A percentile compares a stretch with the other conserved stretches of the same genome.
phyloP scores from a whole-genome alignment of 2,797 vertebrate genomes.

The Graptemys geographica region DNA sequence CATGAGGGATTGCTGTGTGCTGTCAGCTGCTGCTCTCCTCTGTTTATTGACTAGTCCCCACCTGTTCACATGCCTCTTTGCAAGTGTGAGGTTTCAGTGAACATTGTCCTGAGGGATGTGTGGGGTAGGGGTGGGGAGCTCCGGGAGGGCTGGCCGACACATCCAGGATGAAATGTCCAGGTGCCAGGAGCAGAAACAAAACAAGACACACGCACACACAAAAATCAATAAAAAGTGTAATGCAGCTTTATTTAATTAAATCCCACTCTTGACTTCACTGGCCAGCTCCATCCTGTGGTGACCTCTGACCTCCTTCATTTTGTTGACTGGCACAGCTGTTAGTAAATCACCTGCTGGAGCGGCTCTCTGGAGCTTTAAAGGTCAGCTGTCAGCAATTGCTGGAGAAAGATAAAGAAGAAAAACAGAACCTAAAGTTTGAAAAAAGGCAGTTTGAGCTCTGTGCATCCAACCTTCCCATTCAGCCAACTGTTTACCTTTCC shows the following conservation, averaged over 20 bases:
- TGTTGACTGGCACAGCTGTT: constrained; percentile 76
- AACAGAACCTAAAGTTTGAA: constrained; percentile 44
- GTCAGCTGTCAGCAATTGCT: constrained; percentile 74
- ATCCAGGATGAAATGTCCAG: constrained; percentile 49
- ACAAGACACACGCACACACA: background rate
- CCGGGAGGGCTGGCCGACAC: rapidly evolving
- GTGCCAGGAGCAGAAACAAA: background rate
- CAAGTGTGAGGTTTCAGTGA: constrained; percentile 47
- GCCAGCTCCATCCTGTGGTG: background rate
- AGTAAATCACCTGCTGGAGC: constrained; percentile 75
- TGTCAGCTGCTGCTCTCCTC: constrained; percentile 36
- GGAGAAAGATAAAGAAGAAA: constrained; percentile 69
- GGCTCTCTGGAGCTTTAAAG: constrained; percentile 54
- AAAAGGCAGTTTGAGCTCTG: background rate
- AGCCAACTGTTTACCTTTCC: constrained; percentile 41
- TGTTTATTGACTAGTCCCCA: constrained; percentile 25
- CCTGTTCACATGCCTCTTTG: constrained; percentile 52
- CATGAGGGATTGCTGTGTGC: rapidly evolving
- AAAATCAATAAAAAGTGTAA: constrained; percentile 51
- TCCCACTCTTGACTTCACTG: background rate
- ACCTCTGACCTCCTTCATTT: constrained; percentile 62
- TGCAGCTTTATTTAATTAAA: constrained; percentile 76
- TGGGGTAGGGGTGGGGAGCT: rapidly evolving
- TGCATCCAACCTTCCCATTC: background rate
- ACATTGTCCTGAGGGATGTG: rapidly evolving